Percentiles rank a stretch among this genome's conserved stretches.
phyloP scores from a whole-genome alignment of 2,113 vertebrate genomes.

The Semicossyphus pulcher region DNA sequence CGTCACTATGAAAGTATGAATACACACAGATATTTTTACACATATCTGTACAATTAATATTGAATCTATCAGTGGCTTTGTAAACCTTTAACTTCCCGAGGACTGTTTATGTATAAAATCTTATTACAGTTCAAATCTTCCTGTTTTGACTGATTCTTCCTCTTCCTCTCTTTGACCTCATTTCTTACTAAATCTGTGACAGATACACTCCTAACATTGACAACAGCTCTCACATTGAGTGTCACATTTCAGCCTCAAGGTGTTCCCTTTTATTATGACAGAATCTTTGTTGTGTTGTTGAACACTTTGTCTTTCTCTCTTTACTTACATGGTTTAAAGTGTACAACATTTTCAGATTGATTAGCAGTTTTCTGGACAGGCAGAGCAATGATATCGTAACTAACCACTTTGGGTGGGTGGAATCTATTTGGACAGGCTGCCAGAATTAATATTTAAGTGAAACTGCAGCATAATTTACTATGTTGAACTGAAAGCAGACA shows the following conservation, averaged over 20 bases:
- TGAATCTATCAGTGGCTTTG: too few relatives aligned
- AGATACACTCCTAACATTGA: background rate
- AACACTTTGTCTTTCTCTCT: background rate
- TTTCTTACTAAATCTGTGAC: background rate
- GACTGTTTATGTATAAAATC: too few relatives aligned
- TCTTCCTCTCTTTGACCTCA: background rate
- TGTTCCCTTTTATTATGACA: conserved; percentile 8
- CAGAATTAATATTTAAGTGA: background rate
- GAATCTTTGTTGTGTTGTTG: background rate
- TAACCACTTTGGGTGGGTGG: background rate
- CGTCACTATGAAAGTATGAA: too few relatives aligned
- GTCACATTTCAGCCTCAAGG: background rate
- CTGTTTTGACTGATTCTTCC: background rate
- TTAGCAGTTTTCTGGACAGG: background rate
- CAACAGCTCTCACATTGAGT: background rate
- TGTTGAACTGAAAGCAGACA: conserved; percentile 1
- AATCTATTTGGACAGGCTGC: conserved; percentile 16
- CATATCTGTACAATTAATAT: too few relatives aligned
- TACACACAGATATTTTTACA: too few relatives aligned
- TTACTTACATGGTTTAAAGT: background rate
- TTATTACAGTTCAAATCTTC: too few relatives aligned
- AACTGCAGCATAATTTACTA: background rate
- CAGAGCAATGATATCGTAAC: background rate
- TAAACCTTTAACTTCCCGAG: too few relatives aligned
- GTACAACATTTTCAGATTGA: background rate